Percentiles rank a stretch among this genome's conserved stretches.
phyloP scores from a whole-genome alignment of 2,888 invertebrate species.

The Rhingia campestris region DNA sequence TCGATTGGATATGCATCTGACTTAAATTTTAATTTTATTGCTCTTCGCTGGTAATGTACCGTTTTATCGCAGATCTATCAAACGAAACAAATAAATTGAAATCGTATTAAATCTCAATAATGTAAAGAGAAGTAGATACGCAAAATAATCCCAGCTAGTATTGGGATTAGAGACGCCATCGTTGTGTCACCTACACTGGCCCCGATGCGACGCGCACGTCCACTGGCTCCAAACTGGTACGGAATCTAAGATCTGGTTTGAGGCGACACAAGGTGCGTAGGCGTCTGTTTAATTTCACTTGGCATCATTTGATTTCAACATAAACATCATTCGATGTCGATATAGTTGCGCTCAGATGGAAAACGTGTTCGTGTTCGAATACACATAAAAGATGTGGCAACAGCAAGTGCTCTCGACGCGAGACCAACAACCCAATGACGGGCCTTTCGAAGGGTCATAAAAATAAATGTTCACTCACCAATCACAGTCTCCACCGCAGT shows the following conservation, averaged over 20 bases:
- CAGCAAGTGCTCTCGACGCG: conserved; percentile 52
- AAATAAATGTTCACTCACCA: conserved; percentile 64
- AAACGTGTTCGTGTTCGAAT: conserved; percentile 34
- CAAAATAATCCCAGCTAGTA: conserved; percentile 48
- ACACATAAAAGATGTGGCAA: conserved; percentile 53
- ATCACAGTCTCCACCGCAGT: conserved; percentile 11
- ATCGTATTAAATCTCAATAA: conserved; percentile 53
- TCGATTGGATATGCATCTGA: conserved; percentile 40
- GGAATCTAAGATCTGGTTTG: conserved; percentile 61
- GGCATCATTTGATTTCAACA: conserved; percentile 11
- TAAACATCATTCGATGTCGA: conserved; percentile 22
- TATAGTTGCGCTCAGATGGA: conserved; percentile 15
- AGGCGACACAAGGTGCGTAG: conserved; percentile 59
- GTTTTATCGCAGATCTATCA: conserved; percentile 48
- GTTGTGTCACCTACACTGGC: conserved; percentile 61
- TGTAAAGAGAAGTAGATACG: conserved; percentile 34
- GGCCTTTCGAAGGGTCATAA: conserved; percentile 57
- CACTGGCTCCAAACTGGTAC: conserved; percentile 57
- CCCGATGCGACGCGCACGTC: conserved; percentile 14
- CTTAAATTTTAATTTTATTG: conserved; percentile 32
- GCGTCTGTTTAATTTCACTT: conserved; percentile 61
- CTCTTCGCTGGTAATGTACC: conserved; percentile 4
- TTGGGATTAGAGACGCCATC: conserved; percentile 42
- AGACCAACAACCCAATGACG: neutral
- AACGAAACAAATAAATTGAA: conserved; percentile 57